Base-by-base conservation (phyloP, 64 coral and sea anemone genomes). In the Stichodactyla mertensii region DNA sequence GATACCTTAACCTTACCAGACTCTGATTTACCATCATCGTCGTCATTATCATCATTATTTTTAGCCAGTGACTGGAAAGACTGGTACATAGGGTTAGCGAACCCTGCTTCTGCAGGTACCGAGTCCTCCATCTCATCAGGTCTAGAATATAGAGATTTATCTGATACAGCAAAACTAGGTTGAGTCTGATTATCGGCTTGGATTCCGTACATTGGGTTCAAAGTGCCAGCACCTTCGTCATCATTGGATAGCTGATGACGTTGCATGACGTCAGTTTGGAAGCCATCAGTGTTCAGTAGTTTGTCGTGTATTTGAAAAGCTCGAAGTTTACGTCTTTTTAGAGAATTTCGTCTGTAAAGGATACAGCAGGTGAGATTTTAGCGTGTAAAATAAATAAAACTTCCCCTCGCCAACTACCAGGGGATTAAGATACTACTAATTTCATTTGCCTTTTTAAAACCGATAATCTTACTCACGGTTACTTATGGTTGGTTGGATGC, bases 51-150 rank as follows among this genome's bases (percentile, higher is more conserved):
- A 16, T 12, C 1, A 8, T 71, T 19, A 71, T 22, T 71, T 8
- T 71, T 71, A 16, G 7, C 18, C 18, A 28, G 4, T 16, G 78
- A 55, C 6, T 55, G 6, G 8, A 55, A 81, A 52, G 88, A 52
- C 82, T 90, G 82, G 57, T 90, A 90, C 67, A 90, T 16, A 36
- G 88, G 88, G 56, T 90, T 90, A 52, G 84, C 78, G 70, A 90
- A 90, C 4, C 88, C 88, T 45, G 55, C 70, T 14, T 54, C 64
- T 8, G n/a, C 16, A 60, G 74, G 77, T 2, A 61, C 83, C 19
- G 54, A 57, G 6, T 51, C 16, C 11, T 22, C n/a, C 7, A 20
- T 19, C 0, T 13, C 52, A 5, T 84, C 66, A 51, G 89, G 89
- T 58, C 57, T 60, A 53, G 57, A 51, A 16, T 90, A 90, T 45